These are phyloP conservation scores for Cyrtorhinus lividipennis DNA, from an alignment of 1,140 invertebrate species.

Conservation along the genomic window DNA sequence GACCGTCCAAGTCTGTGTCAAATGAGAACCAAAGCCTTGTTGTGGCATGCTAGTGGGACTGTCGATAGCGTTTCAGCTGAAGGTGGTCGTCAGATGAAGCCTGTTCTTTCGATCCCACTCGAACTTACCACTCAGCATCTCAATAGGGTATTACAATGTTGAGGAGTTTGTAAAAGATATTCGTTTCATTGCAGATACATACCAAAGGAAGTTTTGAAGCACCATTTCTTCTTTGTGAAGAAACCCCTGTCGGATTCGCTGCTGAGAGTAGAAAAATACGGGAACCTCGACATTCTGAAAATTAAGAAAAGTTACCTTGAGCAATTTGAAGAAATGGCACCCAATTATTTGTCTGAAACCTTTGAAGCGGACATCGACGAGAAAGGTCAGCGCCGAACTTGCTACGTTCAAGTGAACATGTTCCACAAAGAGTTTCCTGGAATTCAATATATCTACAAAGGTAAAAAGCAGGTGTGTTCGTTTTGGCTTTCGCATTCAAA, in stretches of 20 bases:
- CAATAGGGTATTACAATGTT: too few relatives aligned
- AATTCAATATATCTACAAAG: constrained; percentile 41
- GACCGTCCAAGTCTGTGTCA: too few relatives aligned
- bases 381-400: constrained; percentile 39
- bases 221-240: constrained; percentile 57
- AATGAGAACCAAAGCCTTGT: too few relatives aligned
- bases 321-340: constrained; percentile 57
- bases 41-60: too few relatives aligned
- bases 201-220: constrained; percentile 56
- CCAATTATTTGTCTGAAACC: constrained; percentile 64
- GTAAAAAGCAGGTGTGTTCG: constrained; percentile 41
- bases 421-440: constrained; percentile 49
- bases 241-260: constrained; percentile 54
- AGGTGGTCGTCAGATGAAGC: too few relatives aligned
- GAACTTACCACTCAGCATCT: too few relatives aligned
- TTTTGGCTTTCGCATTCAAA: too few relatives aligned
- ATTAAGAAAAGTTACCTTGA: constrained; percentile 64
- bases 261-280: constrained; percentile 38
- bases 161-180: too few relatives aligned
- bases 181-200: constrained; percentile 41
- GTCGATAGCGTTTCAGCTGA: too few relatives aligned
- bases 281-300: constrained; percentile 35
- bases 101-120: too few relatives aligned
- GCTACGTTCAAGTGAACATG: constrained; percentile 50
- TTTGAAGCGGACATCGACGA: constrained; percentile 51